Percentiles rank a stretch among this genome's conserved stretches.
Conservation (phyloP, 2,888 invertebrate genomes). For the Eupeodes luniger region DNA sequence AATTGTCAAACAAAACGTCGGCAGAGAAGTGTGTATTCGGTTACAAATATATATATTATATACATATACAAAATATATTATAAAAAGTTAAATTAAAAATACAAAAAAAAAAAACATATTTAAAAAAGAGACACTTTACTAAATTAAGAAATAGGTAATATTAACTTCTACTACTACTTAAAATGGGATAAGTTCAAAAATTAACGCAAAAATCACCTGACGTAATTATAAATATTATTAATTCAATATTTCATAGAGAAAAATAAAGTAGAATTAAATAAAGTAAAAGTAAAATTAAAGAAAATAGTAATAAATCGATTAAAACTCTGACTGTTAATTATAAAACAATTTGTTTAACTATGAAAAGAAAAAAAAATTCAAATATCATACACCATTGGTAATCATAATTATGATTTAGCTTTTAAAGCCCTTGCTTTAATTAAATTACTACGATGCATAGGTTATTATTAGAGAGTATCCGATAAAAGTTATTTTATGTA, state of each 20-base stretch:
- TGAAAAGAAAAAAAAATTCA: constrained; percentile 60
- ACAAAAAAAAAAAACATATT: constrained; percentile 78
- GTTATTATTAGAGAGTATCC: constrained; percentile 74
- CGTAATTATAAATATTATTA: constrained; percentile 78
- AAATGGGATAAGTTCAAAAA: constrained; percentile 78
- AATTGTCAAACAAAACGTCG: constrained; percentile 64
- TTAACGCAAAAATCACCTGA: constrained; percentile 78
- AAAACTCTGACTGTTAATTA: constrained; percentile 84
- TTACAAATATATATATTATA: constrained; percentile 73
- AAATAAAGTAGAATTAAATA: constrained; percentile 79
- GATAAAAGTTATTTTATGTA: constrained; percentile 75
- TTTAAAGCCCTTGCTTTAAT: constrained; percentile 77
- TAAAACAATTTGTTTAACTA: constrained; percentile 83
- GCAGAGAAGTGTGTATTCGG: constrained; percentile 77
- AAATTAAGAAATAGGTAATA: constrained; percentile 79
- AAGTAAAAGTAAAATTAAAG: constrained; percentile 76
- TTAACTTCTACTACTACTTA: constrained; percentile 78
- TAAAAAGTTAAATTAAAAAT: constrained; percentile 72
- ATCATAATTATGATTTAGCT: constrained; percentile 77
- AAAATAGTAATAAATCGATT: constrained; percentile 78
- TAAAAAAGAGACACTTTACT: constrained; percentile 77
- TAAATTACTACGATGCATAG: constrained; percentile 74
- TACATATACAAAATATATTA: constrained; percentile 70
- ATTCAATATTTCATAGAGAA: constrained; percentile 78
- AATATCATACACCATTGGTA: constrained; percentile 77